Conservation (phyloP, 2,888 invertebrate species). For the Strigamia transsilvanica region DNA sequence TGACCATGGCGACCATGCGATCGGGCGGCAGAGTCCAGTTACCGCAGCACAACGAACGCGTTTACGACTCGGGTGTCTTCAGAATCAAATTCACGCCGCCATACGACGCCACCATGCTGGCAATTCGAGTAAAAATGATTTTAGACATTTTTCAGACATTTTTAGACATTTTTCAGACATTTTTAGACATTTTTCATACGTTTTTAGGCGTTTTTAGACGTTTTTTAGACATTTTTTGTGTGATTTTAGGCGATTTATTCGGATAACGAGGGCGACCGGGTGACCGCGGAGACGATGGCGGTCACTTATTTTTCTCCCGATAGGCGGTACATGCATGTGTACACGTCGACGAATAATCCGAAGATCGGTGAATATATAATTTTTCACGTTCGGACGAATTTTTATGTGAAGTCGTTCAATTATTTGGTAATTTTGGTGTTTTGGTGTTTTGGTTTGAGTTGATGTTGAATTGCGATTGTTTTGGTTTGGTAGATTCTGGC, state of each 20-base stretch:
- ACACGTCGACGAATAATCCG: constrained; percentile 65
- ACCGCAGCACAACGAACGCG: background rate
- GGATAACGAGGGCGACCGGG: constrained; percentile 57
- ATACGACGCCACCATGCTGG: constrained; percentile 45
- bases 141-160: too few species aligned
- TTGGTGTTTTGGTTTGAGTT: too few species aligned
- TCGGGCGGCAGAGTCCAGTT: constrained; percentile 19
- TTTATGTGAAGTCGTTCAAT: constrained; percentile 66
- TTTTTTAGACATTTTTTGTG: too few species aligned
- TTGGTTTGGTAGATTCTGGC: constrained; percentile 68
- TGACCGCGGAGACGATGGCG: constrained; percentile 68
- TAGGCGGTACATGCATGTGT: constrained; percentile 65
- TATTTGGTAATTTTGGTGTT: constrained; percentile 65
- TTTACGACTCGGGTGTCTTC: constrained; percentile 59
- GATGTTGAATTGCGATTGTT: too few species aligned
- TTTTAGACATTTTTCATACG: too few species aligned
- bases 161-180: too few species aligned
- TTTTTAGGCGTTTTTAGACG: too few species aligned
- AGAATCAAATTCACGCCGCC: constrained; percentile 58
- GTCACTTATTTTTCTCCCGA: constrained; percentile 79
- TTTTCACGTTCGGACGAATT: constrained; percentile 68
- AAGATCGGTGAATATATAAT: constrained; percentile 68
- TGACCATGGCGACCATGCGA: constrained; percentile 22
- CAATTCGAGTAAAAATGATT: constrained; percentile 57
- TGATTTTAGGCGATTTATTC: constrained; percentile 57